Evolutionary conservation across 1,140 invertebrate genomes (phyloP).

Genomic region (Penaeus indicus): DNA sequence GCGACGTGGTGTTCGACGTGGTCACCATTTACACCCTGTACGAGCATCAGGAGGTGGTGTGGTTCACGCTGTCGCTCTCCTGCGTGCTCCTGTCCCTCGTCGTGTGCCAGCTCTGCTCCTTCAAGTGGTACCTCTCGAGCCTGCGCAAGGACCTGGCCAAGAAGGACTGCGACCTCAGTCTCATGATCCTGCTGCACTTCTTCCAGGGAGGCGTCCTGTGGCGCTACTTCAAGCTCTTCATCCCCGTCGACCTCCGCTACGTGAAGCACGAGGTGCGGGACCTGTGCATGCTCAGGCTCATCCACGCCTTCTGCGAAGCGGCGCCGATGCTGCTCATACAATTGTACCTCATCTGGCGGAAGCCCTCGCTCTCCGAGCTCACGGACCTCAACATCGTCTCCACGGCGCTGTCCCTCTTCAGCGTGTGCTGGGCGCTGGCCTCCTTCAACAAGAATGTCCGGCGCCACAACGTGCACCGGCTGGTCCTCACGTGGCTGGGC

Average conservation of each 20-base stretch:
- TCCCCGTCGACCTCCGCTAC: conserved; percentile 85
- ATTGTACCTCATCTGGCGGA: conserved; percentile 78
- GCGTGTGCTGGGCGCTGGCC: conserved; percentile 89
- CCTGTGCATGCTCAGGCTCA: conserved; percentile 82
- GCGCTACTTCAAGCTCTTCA: conserved; percentile 89
- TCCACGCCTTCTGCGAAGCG: conserved; percentile 89
- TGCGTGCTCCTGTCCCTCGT: conserved; percentile 64
- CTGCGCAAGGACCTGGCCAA: conserved; percentile 58
- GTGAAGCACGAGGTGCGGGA: conserved; percentile 88
- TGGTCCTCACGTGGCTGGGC: conserved; percentile 89
- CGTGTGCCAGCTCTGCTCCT: conserved; percentile 66
- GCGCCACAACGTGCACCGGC: conserved; percentile 82
- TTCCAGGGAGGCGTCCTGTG: conserved; percentile 87
- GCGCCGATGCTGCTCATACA: conserved; percentile 89
- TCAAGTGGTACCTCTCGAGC: conserved; percentile 66
- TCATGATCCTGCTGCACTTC: conserved; percentile 78
- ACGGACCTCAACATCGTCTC: conserved; percentile 86
- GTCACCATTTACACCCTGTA: conserved; percentile 84
- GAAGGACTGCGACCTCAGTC: conserved; percentile 59
- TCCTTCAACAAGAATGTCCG: conserved; percentile 91
- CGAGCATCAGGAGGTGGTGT: conserved; percentile 66
- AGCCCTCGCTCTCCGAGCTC: conserved; percentile 72
- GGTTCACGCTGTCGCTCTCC: conserved; percentile 64
- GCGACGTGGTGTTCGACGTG: conserved; percentile 90
- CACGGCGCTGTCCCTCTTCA: conserved; percentile 84